A percentile compares a stretch with the other conserved stretches of the same genome.
Evolutionary conservation across 2,113 vertebrate genomes (phyloP).

Genomic region (Salvelinus sp.): DNA sequence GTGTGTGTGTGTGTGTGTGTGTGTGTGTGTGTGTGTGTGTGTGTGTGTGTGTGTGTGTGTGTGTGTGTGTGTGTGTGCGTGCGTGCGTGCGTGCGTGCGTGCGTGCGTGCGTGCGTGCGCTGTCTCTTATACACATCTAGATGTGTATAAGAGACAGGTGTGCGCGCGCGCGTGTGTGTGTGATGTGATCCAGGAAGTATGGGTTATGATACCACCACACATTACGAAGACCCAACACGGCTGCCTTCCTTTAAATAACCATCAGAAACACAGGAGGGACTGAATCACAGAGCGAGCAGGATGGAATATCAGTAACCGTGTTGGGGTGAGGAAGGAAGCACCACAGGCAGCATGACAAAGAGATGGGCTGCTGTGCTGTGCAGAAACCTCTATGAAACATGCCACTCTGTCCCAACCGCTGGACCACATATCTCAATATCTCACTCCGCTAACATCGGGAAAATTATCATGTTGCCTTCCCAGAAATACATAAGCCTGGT

Average conservation of each 20-base stretch:
- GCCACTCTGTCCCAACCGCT: constrained; percentile 24
- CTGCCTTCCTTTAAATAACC: background rate
- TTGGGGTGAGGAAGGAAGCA: constrained; percentile 34
- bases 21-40: background rate
- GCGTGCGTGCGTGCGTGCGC: background rate
- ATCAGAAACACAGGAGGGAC: constrained; percentile 8
- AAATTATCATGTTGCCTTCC: too few relatives aligned
- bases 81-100: too few relatives aligned
- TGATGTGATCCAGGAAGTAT: constrained; percentile 58
- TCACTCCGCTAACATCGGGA: too few relatives aligned
- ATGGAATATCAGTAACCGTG: constrained; percentile 56
- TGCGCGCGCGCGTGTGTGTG: background rate
- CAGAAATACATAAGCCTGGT: too few relatives aligned
- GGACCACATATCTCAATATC: background rate
- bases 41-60: background rate
- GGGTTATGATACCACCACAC: constrained; percentile 26
- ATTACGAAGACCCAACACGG: constrained; percentile 15
- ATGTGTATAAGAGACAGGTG: too few relatives aligned
- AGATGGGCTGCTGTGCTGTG: constrained; percentile 3
- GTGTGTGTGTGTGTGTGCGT: too few relatives aligned
- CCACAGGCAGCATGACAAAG: constrained; percentile 22
- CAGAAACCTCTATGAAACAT: constrained; percentile 10
- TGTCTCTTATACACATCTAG: too few relatives aligned
- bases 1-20: background rate
- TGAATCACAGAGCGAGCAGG: constrained; percentile 46